Percentiles rank a stretch among this genome's conserved stretches.
Evolutionary conservation across 2,888 invertebrate genomes (phyloP).

Genomic region (Philaethria dido): DNA sequence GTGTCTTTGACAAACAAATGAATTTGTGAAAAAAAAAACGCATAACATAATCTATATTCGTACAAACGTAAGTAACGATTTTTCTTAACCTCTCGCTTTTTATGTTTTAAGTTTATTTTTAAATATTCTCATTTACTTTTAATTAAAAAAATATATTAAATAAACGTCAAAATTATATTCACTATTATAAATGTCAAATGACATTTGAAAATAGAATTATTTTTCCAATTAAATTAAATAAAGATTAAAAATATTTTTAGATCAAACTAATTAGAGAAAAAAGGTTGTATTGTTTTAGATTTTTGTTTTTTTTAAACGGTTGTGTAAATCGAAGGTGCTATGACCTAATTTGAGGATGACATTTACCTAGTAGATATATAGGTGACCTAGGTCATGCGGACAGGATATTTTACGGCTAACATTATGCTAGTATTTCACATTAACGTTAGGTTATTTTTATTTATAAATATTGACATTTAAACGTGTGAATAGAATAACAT

Average conservation of each 20-base stretch:
- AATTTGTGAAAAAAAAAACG: conserved; percentile 32
- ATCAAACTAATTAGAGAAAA: background rate
- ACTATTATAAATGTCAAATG: conserved; percentile 7
- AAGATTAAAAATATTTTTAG: conserved; percentile 1
- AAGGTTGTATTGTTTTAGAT: conserved; percentile 4
- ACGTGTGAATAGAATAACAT: too few species aligned
- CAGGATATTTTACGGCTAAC: conserved; percentile 25
- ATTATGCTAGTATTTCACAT: conserved; percentile 2
- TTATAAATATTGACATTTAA: background rate
- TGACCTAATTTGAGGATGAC: conserved; percentile 68
- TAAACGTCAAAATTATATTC: background rate
- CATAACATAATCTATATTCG: conserved; percentile 29
- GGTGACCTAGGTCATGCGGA: conserved; percentile 65
- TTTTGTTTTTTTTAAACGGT: conserved; percentile 30
- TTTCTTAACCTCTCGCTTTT: conserved; percentile 55
- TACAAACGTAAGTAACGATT: conserved; percentile 67
- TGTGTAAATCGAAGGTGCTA: conserved; percentile 47
- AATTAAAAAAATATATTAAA: background rate
- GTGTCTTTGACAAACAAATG: conserved; percentile 29
- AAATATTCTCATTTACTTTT: conserved; percentile 20
- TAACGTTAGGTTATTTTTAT: background rate
- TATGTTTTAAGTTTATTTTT: conserved; percentile 53
- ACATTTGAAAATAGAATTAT: conserved; percentile 10
- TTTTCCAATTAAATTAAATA: background rate
- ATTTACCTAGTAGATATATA: conserved; percentile 55